Evolutionary conservation across 2,797 vertebrate genomes (phyloP), one percentile per base, ranked within the genome.

Genomic region (Tauraco hartlaubi): DNA sequence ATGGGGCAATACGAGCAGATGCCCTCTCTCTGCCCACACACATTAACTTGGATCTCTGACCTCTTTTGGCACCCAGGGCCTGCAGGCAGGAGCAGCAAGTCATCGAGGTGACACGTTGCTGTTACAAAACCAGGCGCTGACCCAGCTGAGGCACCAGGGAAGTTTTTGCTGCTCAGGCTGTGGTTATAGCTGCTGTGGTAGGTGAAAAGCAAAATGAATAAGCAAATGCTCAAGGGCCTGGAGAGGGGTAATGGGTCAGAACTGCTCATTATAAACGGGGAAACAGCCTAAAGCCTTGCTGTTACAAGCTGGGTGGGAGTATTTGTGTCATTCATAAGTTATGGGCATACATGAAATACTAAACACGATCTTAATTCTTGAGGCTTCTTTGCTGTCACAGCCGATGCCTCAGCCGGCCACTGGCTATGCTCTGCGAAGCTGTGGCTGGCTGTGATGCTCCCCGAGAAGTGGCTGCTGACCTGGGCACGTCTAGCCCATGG

Each of bases 401-500:
- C 67, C 67, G 29, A 0, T 16, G 71, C 20, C 39, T 90, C 67
- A 29, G 77, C 35, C 17, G n/a, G 66, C 48, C 1, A 2, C 29
- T 4, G 4, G 39, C 52, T 37, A 17, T 61, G 29, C 1, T 0
- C 31, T 9, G 37, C 3, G 5, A 29, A 67, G 51, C 56, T 62
- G 28, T 46, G 44, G 81, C 31, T 43, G 74, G 48, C 33, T 3
- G 1, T 0, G 2, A 3, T 49, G 37, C 17, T 66, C 56, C 11
- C 48, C 33, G 25, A 3, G 6, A 41, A 49, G 75, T 1, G 2
- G 9, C 14, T 12, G 18, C 29, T 62, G 66, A 21, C 41, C 33
- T 0, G 0, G 37, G 31, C 10, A 3, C 14, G 41, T 15, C 33
- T 18, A 3, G 37, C n/a, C 31, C 3, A 1, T 1, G 0, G 23